Base-by-base conservation (phyloP, 2,113 vertebrate genomes). In the Pteronura brasiliensis region DNA sequence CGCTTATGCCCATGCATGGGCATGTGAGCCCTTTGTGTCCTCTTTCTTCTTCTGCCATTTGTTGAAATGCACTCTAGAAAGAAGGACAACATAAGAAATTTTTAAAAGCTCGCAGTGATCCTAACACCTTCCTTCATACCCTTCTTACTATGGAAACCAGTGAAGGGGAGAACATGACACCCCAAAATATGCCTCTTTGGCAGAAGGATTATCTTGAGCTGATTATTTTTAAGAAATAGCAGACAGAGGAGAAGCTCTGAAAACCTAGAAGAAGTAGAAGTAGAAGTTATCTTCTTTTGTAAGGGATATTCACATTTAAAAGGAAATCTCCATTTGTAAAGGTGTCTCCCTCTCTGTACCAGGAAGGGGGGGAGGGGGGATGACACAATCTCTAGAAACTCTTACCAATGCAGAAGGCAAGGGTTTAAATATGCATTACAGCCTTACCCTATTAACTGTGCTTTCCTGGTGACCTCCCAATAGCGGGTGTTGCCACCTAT, bases 1-100 rank as follows among this genome's bases (percentile, higher is more conserved):
- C 21, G 7, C 21, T 23, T 34, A 52, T 14, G 11, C 4, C 1
- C 6, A 3, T 15, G 4, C 34, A 31, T 36, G 21, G 29, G 5
- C 14, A 2, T 61, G 23, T 12, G 67, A 17, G 9, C 5, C 27
- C 3, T 2, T 4, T 29, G 29, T 10, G 27, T 8, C 74, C 55
- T 42, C 52, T 89, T 52, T 61, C 77, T 44, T 49, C 47, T 71
- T 10, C n/a, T 29, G 8, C 44, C 12, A 34, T 52, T 6, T 39
- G 74, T 20, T 55, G 77, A 63, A 61, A 88, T 49, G 49, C 23
- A 8, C 31, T 61, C 63, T 57, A n/a, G 72, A 91, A 29, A 85
- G 47, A 47, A 57, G 61, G 25, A 79, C 9, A 23, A 18, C 23
- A 0, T n/a, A 34, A 79, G 49, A 69, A 39, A 15, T n/a, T 25